Conservation (phyloP, 1,140 invertebrate genomes). For the Lanistes nyassanus region DNA sequence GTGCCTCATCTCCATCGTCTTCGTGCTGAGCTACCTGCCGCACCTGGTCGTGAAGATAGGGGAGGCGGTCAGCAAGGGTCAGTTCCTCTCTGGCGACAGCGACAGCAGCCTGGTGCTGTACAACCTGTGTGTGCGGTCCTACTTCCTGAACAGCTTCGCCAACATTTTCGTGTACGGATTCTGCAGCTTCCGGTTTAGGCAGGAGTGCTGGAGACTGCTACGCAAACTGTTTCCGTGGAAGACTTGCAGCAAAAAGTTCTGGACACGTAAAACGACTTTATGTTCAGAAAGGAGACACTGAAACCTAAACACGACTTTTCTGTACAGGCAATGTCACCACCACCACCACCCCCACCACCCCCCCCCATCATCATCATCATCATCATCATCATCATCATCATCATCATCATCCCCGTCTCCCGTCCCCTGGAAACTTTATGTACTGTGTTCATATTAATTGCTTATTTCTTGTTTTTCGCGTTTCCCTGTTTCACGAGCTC, state of each 20-base stretch:
- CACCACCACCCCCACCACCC: no score
- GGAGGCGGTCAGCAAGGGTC: conserved; percentile 36
- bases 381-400: no score
- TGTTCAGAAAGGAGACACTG: no score
- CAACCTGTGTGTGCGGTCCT: conserved; percentile 55
- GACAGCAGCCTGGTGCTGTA: conserved; percentile 40
- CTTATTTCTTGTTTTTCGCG: no score
- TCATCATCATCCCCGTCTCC: no score
- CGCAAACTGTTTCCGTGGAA: conserved; percentile 9
- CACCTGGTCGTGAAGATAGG: conserved; percentile 46
- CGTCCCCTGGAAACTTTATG: no score
- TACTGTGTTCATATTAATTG: no score
- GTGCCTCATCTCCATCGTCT: conserved; percentile 53
- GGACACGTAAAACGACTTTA: no score
- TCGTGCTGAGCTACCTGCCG: conserved; percentile 58
- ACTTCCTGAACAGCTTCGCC: conserved; percentile 53
- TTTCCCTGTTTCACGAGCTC: no score
- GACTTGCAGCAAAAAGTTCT: not conserved
- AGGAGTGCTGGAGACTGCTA: conserved; percentile 37
- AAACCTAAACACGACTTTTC: no score
- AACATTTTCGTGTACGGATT: conserved; percentile 61
- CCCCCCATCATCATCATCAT: no score
- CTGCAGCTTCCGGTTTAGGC: conserved; percentile 52
- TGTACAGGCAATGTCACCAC: no score
- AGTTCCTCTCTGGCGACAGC: conserved; percentile 30